A percentile compares a stretch with the other conserved stretches of the same genome.
phyloP scores from a whole-genome alignment of 2,888 invertebrate genomes.

The Thereva nobilitata region DNA sequence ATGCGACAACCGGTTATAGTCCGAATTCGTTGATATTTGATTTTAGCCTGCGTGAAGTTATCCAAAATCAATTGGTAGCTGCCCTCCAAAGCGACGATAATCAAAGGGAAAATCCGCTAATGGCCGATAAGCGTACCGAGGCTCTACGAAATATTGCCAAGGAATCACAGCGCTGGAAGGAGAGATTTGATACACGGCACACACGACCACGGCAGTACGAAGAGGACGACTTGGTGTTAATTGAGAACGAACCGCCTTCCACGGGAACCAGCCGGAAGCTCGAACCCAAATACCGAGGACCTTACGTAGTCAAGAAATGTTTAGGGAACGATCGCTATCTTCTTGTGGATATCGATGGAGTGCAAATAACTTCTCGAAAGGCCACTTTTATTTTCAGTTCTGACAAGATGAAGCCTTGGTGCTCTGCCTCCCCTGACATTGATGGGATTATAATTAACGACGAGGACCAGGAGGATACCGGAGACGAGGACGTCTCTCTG shows the following conservation, averaged over 20 bases:
- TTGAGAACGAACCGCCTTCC: slow-evolving; percentile 10
- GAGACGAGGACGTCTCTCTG: slow-evolving; percentile 10
- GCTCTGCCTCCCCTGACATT: slow-evolving; percentile 8
- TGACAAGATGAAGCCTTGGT: slow-evolving; percentile 21
- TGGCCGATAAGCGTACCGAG: no score
- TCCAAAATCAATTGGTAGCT: neutral
- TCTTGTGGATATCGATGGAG: slow-evolving; percentile 42
- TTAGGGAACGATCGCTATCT: slow-evolving; percentile 45
- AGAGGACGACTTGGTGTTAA: slow-evolving; percentile 2
- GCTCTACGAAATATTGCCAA: no score
- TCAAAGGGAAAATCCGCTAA: no score
- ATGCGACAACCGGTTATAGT: neutral
- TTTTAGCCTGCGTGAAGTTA: neutral
- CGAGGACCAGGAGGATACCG: slow-evolving; percentile 10
- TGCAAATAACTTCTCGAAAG: slow-evolving; percentile 38
- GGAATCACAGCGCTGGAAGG: no score
- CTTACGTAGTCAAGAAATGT: slow-evolving; percentile 44
- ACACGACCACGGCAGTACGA: no score
- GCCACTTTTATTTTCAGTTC: neutral
- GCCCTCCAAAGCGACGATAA: no score
- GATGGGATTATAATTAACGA: no score
- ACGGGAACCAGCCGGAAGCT: slow-evolving; percentile 23
- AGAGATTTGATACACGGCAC: no score
- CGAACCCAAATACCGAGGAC: slow-evolving; percentile 44
- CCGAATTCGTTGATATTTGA: slow-evolving; percentile 2